These are phyloP conservation scores for Myotis brandtii DNA, from an alignment of 2,113 vertebrate genomes.

Conservation along the genomic window DNA sequence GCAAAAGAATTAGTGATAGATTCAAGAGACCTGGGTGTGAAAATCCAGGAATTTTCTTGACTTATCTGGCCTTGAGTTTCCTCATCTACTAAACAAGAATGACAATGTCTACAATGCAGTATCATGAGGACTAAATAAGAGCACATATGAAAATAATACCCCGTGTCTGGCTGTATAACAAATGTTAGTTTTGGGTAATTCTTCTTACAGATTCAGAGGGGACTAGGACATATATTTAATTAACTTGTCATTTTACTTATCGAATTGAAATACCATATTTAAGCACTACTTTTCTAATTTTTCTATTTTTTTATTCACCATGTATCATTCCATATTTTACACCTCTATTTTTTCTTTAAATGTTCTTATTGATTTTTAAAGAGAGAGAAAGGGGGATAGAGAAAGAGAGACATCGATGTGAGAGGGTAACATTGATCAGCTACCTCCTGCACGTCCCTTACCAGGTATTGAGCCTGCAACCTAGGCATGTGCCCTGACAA, in stretches of 20 bases:
- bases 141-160: neutral
- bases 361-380: no score
- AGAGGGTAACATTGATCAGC: no score
- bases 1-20: neutral
- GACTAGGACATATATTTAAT: neutral
- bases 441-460: no score
- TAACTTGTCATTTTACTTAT: neutral
- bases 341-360: neutral
- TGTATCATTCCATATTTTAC: neutral
- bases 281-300: neutral
- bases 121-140: neutral
- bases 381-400: no score
- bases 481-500: no score
- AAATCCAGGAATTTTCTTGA: neutral
- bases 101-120: neutral
- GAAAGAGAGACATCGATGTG: no score
- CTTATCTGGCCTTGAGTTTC: neutral
- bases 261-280: constrained; percentile 19
- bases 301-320: neutral
- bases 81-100: neutral
- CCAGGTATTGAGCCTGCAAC: no score
- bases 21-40: neutral
- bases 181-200: neutral
- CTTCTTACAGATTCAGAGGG: neutral
- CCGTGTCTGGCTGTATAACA: neutral